These are phyloP conservation scores for Uropetala carovei DNA, from an alignment of 2,888 invertebrate genomes.

Conservation along the genomic window DNA sequence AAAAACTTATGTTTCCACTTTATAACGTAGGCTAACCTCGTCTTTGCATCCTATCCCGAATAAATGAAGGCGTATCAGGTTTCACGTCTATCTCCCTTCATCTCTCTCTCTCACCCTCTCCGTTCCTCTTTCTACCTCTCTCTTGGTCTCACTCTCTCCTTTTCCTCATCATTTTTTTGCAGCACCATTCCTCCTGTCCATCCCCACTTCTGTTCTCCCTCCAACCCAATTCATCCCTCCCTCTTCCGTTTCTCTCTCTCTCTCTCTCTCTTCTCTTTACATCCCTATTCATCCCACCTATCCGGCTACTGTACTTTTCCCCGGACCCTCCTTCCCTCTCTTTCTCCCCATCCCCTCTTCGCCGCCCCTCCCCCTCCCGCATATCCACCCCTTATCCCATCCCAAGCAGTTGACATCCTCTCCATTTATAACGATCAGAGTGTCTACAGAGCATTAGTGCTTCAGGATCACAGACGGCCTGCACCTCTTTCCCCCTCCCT, in stretches of 20 bases:
- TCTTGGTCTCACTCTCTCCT: neutral
- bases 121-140: neutral
- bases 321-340: neutral
- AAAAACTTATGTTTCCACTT: slow-evolving; percentile 29
- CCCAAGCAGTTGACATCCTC: slow-evolving; percentile 56
- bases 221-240: neutral
- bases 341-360: neutral
- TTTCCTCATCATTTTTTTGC: neutral
- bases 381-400: neutral
- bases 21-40: slow-evolving; percentile 51
- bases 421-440: slow-evolving; percentile 61
- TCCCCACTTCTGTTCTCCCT: neutral
- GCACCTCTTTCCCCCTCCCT: neutral
- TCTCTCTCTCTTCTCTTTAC: neutral
- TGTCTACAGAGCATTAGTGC: slow-evolving; percentile 58
- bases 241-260: neutral
- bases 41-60: slow-evolving; percentile 28
- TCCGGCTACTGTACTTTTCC: neutral
- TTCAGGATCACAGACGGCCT: slow-evolving; percentile 40
- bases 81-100: slow-evolving; percentile 36
- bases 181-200: neutral
- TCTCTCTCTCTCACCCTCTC: neutral
- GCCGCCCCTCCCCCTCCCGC: neutral
- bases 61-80: slow-evolving; percentile 40
- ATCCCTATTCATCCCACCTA: neutral